A percentile compares a stretch with the other conserved stretches of the same genome.
Evolutionary conservation across 2,113 vertebrate species (phyloP).

Genomic region (Taxidea taxus): DNA sequence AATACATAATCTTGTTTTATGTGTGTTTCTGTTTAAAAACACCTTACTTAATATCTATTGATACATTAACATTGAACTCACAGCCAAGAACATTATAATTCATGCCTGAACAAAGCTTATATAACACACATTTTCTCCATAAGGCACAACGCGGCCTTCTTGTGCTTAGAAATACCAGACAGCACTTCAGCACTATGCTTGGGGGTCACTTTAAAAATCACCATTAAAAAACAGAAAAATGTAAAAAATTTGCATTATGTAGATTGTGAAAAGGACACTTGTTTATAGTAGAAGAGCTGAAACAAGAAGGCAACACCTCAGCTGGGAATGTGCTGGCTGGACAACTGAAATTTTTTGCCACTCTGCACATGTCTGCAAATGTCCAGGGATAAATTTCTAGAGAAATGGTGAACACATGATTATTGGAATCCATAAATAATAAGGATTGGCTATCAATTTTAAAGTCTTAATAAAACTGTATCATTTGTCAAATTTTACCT

Average conservation of each 20-base stretch:
- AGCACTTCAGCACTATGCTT: not conserved
- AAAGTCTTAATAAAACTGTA: slow-evolving; percentile 23
- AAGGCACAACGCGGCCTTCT: not conserved
- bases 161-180: not conserved
- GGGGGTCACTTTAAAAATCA: not conserved
- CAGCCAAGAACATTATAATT: not conserved
- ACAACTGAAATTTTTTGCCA: not conserved
- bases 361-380: not conserved
- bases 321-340: not conserved
- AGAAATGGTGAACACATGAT: not conserved
- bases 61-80: not conserved
- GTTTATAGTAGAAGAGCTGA: not conserved
- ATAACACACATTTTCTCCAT: not conserved
- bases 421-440: not conserved
- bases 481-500: not conserved
- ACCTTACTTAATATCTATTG: not conserved
- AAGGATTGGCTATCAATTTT: not conserved
- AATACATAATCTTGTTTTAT: not conserved
- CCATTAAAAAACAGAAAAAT: not conserved
- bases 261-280: not conserved
- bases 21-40: not conserved
- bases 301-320: not conserved
- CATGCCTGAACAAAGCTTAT: not conserved
- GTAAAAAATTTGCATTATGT: not conserved
- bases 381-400: not conserved